These are phyloP conservation scores for Metallyticus violacea DNA, from an alignment of 2,888 invertebrate genomes.

Conservation along the genomic window DNA sequence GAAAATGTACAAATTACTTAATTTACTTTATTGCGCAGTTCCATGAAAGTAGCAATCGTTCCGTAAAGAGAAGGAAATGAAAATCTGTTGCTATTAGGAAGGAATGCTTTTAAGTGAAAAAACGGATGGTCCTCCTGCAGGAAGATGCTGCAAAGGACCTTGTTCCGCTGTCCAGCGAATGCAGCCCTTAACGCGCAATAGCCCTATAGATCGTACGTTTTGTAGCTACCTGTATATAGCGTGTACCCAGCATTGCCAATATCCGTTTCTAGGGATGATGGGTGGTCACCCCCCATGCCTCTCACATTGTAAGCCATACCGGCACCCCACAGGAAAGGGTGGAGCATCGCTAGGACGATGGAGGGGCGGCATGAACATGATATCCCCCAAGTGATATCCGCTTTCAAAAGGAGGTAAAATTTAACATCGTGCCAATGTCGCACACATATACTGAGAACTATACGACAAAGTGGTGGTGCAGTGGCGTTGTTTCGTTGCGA, in stretches of 20 bases:
- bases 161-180: neutral
- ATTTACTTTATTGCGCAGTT: too few species aligned
- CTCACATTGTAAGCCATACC: conserved; percentile 5
- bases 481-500: neutral
- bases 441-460: neutral
- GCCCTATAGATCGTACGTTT: neutral
- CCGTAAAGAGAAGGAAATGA: too few species aligned
- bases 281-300: neutral
- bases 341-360: neutral
- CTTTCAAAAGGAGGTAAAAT: conserved; percentile 15
- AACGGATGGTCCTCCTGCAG: neutral
- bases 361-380: conserved; percentile 15
- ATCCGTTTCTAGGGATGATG: conserved; percentile 8
- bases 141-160: neutral
- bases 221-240: neutral
- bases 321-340: conserved; percentile 13
- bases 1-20: too few species aligned
- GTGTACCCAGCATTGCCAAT: conserved; percentile 11
- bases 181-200: neutral
- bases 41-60: too few species aligned
- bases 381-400: conserved; percentile 17
- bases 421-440: neutral
- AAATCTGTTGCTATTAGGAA: too few species aligned
- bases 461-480: neutral
- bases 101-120: too few species aligned